Conservation (phyloP, 2,113 vertebrate genomes). For the Calyptomena viridis region DNA sequence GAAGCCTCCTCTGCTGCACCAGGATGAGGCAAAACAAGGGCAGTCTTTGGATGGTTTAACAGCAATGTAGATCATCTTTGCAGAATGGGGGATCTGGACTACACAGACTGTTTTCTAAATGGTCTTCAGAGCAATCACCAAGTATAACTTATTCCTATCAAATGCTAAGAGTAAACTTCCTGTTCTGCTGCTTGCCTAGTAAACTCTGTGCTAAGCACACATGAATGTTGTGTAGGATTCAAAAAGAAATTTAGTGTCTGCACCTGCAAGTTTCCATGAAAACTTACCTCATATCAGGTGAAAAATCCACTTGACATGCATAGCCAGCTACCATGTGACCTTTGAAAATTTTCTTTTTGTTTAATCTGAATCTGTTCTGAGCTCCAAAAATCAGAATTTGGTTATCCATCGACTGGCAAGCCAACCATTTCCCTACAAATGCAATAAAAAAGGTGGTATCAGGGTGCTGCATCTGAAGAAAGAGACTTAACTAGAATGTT, state of each 20-base stretch:
- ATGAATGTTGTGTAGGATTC: not conserved
- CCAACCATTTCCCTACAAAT: slow-evolving; percentile 91
- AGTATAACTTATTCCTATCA: not conserved
- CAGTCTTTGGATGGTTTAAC: not conserved
- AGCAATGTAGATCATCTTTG: not conserved
- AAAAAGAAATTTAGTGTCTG: not conserved
- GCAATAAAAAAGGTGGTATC: not conserved
- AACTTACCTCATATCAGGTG: slow-evolving; percentile 96
- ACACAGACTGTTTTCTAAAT: not conserved
- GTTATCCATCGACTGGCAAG: slow-evolving; percentile 99
- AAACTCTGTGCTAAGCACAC: not conserved
- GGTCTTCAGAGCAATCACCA: not conserved
- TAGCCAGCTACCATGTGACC: slow-evolving; percentile 99
- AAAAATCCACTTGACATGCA: slow-evolving; percentile 98
- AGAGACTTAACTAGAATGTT: not conserved
- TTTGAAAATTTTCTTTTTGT: slow-evolving; percentile 99
- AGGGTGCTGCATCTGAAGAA: not conserved
- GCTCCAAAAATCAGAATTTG: slow-evolving; percentile 99
- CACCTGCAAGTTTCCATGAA: not conserved
- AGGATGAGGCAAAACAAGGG: not conserved
- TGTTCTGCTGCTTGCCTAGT: not conserved
- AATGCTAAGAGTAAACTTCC: not conserved
- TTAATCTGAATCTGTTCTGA: slow-evolving; percentile 96
- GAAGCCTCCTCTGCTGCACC: not conserved
- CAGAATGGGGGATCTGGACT: not conserved